A percentile compares a stretch with the other conserved stretches of the same genome.
Conservation (phyloP, 2,888 invertebrate species). For the Cephus spinipes region DNA sequence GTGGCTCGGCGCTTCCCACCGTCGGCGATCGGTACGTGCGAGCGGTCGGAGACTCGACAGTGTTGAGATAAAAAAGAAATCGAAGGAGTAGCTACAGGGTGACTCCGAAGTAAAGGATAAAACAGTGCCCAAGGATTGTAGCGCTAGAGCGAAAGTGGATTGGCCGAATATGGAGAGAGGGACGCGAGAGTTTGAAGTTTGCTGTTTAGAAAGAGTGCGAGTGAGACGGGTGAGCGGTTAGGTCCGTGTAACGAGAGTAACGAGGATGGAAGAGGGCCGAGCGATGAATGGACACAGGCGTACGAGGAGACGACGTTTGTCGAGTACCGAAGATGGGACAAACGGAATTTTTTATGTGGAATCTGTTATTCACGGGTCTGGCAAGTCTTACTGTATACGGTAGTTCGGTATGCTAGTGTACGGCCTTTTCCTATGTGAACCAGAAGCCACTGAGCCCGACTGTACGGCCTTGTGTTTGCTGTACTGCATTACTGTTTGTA, state of each 20-base stretch:
- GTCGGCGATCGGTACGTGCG: background rate
- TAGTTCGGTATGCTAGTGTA: slow-evolving; percentile 22
- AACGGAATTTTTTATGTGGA: slow-evolving; percentile 60
- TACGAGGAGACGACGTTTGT: slow-evolving; percentile 17
- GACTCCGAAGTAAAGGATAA: background rate
- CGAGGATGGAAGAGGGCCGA: background rate
- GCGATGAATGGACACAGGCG: slow-evolving; percentile 17
- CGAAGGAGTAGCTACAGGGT: background rate
- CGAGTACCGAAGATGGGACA: slow-evolving; percentile 33
- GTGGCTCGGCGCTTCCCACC: background rate
- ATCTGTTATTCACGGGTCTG: slow-evolving; percentile 54
- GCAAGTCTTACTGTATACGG: slow-evolving; percentile 48
- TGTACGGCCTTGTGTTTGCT: background rate
- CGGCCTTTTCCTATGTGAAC: background rate
- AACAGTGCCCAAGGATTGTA: background rate
- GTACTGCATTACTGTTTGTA: background rate
- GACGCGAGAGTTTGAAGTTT: background rate
- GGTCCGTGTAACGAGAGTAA: background rate
- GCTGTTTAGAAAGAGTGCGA: background rate
- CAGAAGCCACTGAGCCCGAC: background rate
- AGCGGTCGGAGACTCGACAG: background rate
- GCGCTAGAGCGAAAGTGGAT: background rate
- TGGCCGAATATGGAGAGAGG: background rate
- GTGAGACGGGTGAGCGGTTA: background rate
- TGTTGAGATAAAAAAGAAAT: background rate